phyloP scores from a whole-genome alignment of 1,140 invertebrate species.

The Stenopsyche tienmushanensis region DNA sequence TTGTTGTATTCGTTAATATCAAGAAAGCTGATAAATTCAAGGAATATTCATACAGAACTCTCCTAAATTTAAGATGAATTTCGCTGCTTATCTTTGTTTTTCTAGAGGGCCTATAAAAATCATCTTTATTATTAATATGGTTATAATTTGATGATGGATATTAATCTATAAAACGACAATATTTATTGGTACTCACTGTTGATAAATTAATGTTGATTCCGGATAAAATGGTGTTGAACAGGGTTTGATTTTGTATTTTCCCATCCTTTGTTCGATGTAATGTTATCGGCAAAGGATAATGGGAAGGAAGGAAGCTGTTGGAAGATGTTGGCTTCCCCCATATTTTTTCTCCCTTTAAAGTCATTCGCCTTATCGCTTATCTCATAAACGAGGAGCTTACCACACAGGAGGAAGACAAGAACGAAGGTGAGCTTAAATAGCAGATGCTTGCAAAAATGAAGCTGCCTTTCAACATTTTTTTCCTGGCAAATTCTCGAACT shows the following conservation, averaged over 20 bases:
- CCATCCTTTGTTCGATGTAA: neutral
- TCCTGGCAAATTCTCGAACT: neutral
- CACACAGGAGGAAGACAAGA: constrained; percentile 17
- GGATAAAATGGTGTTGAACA: too few species aligned
- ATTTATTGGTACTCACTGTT: too few species aligned
- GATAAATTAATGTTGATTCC: too few species aligned
- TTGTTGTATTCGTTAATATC: too few species aligned
- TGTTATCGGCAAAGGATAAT: constrained; percentile 18
- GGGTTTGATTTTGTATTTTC: constrained; percentile 8
- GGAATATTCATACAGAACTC: too few species aligned
- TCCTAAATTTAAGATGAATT: too few species aligned
- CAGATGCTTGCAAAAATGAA: constrained; percentile 8
- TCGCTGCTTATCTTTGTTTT: too few species aligned
- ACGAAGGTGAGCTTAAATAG: neutral
- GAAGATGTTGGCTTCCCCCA: neutral
- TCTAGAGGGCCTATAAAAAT: too few species aligned
- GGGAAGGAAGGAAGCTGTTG: constrained; percentile 19
- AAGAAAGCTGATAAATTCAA: too few species aligned
- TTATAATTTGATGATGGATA: too few species aligned
- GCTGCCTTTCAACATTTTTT: constrained; percentile 7
- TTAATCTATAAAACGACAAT: too few species aligned
- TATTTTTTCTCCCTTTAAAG: constrained; percentile 33
- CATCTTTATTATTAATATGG: too few species aligned
- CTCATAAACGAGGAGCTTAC: constrained; percentile 28
- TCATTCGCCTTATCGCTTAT: constrained; percentile 36